phyloP scores from a whole-genome alignment of 2,888 invertebrate species.

The Phaonia tiefii region DNA sequence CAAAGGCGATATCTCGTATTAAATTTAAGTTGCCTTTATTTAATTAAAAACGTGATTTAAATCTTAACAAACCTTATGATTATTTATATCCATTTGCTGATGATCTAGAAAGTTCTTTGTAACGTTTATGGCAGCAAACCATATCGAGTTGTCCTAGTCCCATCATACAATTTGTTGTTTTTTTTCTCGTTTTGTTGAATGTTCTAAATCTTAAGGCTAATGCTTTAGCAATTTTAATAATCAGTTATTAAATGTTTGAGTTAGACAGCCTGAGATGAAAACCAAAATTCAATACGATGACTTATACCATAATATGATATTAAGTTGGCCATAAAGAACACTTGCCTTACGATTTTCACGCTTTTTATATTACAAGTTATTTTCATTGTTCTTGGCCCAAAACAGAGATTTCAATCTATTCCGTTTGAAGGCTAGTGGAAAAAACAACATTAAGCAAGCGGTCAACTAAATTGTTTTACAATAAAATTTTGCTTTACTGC shows the following conservation, averaged over 20 bases:
- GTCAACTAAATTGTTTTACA: background rate
- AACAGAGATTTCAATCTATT: background rate
- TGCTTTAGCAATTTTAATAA: conserved; percentile 44
- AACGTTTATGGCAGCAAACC: no score
- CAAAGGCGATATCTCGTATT: background rate
- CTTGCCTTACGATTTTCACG: conserved; percentile 54
- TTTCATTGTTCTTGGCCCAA: background rate
- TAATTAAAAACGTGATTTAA: conserved; percentile 65
- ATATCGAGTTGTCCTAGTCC: background rate
- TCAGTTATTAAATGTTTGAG: conserved; percentile 9
- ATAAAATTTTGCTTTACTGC: background rate
- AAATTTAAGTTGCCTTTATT: conserved; percentile 16
- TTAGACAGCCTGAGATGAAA: background rate
- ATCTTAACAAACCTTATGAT: conserved; percentile 7
- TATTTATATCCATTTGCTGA: background rate
- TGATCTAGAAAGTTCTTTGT: conserved; percentile 23
- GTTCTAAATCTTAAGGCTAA: conserved; percentile 56
- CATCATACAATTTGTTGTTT: conserved; percentile 26
- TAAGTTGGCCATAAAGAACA: conserved; percentile 21
- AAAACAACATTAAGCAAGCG: background rate
- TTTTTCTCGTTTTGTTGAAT: conserved; percentile 24
- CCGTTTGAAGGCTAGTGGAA: background rate
- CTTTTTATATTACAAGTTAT: conserved; percentile 44
- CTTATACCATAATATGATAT: background rate
- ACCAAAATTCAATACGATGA: background rate